These are phyloP conservation scores for Drosophila sturtevanti DNA, from an alignment of 1,140 invertebrate species.

Conservation along the genomic window DNA sequence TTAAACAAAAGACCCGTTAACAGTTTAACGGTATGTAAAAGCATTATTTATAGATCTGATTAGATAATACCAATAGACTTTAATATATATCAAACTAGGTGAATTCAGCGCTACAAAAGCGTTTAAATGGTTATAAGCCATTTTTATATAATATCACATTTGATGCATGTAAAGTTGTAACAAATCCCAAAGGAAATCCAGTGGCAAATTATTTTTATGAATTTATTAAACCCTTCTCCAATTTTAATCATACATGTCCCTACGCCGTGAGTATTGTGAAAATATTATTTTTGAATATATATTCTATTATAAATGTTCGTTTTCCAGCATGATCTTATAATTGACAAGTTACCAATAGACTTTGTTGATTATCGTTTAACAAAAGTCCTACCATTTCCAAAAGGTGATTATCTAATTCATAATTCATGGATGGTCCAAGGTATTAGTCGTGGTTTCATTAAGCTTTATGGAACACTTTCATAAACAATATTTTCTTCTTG, in stretches of 20 bases:
- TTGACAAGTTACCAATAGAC: constrained; percentile 20
- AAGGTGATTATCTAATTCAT: constrained; percentile 6
- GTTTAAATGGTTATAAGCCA: neutral
- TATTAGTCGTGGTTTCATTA: neutral
- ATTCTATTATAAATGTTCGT: too few relatives aligned
- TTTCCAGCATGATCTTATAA: constrained; percentile 16
- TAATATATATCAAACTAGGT: neutral
- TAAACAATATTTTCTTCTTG: too few relatives aligned
- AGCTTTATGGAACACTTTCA: constrained; percentile 19
- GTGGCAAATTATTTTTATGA: constrained; percentile 15
- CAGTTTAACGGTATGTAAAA: neutral
- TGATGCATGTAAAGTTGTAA: neutral
- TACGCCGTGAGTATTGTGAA: constrained; percentile 13
- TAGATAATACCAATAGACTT: too few relatives aligned
- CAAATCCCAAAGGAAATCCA: neutral
- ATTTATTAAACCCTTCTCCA: neutral
- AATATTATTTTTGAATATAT: neutral
- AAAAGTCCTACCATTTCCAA: constrained; percentile 9
- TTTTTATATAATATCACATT: neutral
- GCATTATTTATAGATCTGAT: too few relatives aligned
- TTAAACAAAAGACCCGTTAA: neutral
- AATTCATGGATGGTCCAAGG: neutral
- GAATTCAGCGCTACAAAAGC: neutral
- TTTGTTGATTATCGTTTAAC: constrained; percentile 11
- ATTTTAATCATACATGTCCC: constrained; percentile 28